phyloP scores from a whole-genome alignment of 2,113 vertebrate species.

The Chrysochloris asiatica region DNA sequence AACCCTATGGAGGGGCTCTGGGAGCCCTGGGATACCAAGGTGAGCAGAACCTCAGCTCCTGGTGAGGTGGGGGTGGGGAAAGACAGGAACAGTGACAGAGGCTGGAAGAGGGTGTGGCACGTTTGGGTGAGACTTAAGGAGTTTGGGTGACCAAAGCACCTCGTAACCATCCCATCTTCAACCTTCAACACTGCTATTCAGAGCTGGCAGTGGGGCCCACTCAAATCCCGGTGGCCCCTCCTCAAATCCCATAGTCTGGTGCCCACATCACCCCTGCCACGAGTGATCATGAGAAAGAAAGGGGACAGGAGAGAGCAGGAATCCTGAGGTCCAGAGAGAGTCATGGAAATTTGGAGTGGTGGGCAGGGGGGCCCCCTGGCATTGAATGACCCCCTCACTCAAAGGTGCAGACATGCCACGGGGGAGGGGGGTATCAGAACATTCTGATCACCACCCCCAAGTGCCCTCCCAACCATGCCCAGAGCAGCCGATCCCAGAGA shows the following conservation, averaged over 20 bases:
- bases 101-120: accelerated
- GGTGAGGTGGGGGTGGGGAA: neutral
- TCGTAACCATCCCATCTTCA: neutral
- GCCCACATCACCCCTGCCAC: neutral
- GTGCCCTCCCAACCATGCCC: neutral
- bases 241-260: neutral
- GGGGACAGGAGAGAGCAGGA: no score
- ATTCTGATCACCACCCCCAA: neutral
- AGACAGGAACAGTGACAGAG: no score
- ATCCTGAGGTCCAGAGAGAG: neutral
- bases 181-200: neutral
- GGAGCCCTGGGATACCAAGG: slow-evolving; percentile 74
- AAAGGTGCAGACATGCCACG: neutral
- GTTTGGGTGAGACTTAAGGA: neutral
- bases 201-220: neutral
- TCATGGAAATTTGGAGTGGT: neutral
- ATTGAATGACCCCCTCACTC: neutral
- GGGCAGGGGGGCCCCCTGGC: neutral
- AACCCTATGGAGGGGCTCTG: slow-evolving; percentile 68
- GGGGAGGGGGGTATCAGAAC: neutral
- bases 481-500: neutral
- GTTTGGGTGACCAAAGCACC: neutral
- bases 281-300: neutral
- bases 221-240: neutral
- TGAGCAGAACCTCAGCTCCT: neutral